phyloP scores from a whole-genome alignment of 2,797 vertebrate genomes.

The Lates japonicus region DNA sequence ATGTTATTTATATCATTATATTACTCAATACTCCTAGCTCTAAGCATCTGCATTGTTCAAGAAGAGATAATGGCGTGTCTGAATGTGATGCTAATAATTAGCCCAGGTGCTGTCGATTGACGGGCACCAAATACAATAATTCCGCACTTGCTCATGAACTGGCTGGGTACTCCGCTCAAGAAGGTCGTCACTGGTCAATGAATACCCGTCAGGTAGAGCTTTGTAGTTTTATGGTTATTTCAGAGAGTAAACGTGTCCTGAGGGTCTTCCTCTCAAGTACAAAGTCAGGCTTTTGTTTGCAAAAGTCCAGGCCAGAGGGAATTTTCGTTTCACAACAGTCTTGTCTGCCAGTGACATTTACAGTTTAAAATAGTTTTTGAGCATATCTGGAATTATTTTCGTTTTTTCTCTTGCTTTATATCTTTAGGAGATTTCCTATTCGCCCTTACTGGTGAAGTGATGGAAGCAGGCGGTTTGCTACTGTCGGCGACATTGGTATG shows the following conservation, averaged over 20 bases:
- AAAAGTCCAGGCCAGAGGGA: neutral
- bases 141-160: constrained; percentile 48
- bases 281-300: constrained; percentile 43
- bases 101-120: constrained; percentile 40
- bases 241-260: constrained; percentile 42
- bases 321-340: constrained; percentile 30
- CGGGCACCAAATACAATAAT: constrained; percentile 43
- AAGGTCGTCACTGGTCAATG: constrained; percentile 43
- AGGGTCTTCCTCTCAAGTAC: constrained; percentile 35
- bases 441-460: constrained; percentile 98
- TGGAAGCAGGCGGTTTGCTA: constrained; percentile 97
- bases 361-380: constrained; percentile 35
- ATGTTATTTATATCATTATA: constrained; percentile 21
- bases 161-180: constrained; percentile 26
- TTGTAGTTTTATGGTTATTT: constrained; percentile 53
- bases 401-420: neutral
- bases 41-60: constrained; percentile 57
- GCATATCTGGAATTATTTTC: neutral
- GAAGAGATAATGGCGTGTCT: constrained; percentile 42
- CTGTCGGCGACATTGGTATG: constrained; percentile 96
- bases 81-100: constrained; percentile 72
- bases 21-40: constrained; percentile 22
- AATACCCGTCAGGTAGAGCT: constrained; percentile 63
- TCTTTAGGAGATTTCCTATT: constrained; percentile 98
- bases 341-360: constrained; percentile 16